Conservation (phyloP, 2,113 vertebrate genomes). For the Eidolon helvum region DNA sequence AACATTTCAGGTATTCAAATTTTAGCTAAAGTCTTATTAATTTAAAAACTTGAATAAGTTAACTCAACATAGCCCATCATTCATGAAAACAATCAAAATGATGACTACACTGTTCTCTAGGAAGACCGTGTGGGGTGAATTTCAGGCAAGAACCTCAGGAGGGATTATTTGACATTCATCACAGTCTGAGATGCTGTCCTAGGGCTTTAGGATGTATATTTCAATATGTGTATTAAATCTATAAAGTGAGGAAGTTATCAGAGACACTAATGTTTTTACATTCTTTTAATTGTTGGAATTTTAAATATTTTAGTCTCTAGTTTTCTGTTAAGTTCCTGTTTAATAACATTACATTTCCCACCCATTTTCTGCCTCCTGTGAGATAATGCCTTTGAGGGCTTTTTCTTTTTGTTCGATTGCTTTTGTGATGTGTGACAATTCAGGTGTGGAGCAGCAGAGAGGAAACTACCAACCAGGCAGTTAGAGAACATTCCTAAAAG, state of each 20-base stretch:
- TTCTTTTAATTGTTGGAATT: background rate
- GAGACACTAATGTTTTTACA: background rate
- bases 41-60: background rate
- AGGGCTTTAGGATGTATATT: background rate
- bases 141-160: background rate
- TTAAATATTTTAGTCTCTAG: background rate
- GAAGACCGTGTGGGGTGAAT: background rate
- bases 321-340: background rate
- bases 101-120: background rate
- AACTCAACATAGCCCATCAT: background rate
- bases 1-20: conserved; percentile 10
- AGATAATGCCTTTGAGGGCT: background rate
- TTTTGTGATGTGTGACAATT: background rate
- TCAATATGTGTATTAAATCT: background rate
- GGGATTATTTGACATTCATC: background rate
- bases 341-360: background rate
- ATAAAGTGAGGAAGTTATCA: background rate
- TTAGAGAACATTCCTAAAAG: background rate
- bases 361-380: background rate
- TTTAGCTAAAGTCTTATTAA: conserved; percentile 17
- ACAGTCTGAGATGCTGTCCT: background rate
- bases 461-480: background rate
- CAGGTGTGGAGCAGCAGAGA: background rate
- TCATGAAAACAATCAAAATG: background rate
- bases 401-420: background rate